Percentiles rank a stretch among this genome's conserved stretches.
phyloP scores from a whole-genome alignment of 2,797 vertebrate species.

The Sternotherus odoratus region DNA sequence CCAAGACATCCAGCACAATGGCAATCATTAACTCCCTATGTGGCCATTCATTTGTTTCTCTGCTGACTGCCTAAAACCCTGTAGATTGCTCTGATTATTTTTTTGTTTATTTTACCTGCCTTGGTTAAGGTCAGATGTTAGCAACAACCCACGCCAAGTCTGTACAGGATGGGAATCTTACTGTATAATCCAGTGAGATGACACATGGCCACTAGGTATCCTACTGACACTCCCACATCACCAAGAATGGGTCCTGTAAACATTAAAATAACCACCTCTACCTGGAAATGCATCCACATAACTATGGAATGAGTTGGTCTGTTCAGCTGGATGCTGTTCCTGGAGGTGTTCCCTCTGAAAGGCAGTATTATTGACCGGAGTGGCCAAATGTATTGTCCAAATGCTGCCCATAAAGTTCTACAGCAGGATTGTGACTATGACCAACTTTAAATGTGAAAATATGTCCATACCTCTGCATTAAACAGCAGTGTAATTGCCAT shows the following conservation, averaged over 20 bases:
- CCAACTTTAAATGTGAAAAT: not conserved
- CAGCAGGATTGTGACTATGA: not conserved
- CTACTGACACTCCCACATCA: not conserved
- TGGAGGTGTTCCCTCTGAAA: not conserved
- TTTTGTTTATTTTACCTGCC: not conserved
- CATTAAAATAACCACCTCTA: not conserved
- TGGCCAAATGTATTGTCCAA: not conserved
- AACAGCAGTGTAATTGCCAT: not conserved
- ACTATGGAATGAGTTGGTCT: not conserved
- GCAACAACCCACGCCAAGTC: not conserved
- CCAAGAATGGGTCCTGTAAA: not conserved
- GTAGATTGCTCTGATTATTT: not conserved
- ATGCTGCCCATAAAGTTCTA: not conserved
- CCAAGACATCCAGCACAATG: not conserved
- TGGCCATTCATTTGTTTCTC: not conserved
- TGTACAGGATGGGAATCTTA: not conserved
- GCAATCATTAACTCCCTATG: not conserved
- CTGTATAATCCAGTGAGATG: not conserved
- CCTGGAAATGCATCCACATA: not conserved
- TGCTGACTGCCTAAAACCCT: not conserved
- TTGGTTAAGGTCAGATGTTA: not conserved
- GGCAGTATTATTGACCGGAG: not conserved
- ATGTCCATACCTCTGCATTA: not conserved
- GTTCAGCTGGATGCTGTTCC: not conserved
- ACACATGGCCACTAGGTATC: not conserved